A percentile compares a stretch with the other conserved stretches of the same genome.
Conservation (phyloP, 92 coral and sea anemone genomes). For the Phenganax stokvisi region DNA sequence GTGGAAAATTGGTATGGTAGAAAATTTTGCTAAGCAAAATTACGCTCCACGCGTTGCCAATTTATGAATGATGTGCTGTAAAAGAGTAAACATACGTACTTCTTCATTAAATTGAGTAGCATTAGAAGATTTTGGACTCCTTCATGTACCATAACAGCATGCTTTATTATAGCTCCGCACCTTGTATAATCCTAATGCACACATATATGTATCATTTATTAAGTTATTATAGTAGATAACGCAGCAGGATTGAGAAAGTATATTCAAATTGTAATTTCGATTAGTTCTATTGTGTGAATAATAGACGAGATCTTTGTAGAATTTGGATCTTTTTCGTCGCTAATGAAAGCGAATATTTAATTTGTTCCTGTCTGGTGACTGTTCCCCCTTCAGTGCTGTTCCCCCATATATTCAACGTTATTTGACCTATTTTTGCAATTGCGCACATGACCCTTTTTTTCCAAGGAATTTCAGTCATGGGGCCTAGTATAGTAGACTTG, state of each 20-base stretch:
- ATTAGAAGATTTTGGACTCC: too few relatives aligned
- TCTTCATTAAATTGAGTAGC: too few relatives aligned
- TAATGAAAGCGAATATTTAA: too few relatives aligned
- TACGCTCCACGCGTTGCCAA: background rate
- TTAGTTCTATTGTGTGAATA: constrained; percentile 29
- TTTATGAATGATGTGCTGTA: too few relatives aligned
- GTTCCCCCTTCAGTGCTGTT: too few relatives aligned
- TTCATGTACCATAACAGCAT: background rate
- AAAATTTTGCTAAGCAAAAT: constrained; percentile 9
- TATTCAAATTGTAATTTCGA: constrained; percentile 1
- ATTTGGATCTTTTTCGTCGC: background rate
- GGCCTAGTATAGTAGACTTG: too few relatives aligned
- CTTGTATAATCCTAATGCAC: background rate
- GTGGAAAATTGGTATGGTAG: background rate
- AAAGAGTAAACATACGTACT: too few relatives aligned
- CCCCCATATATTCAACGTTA: too few relatives aligned
- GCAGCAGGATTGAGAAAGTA: background rate
- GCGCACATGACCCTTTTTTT: too few relatives aligned
- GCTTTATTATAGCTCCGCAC: background rate
- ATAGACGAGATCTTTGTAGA: background rate
- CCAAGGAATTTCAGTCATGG: too few relatives aligned
- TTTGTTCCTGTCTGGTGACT: too few relatives aligned
- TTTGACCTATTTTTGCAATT: too few relatives aligned
- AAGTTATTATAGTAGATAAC: constrained; percentile 32
- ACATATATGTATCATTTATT: constrained; percentile 23